A percentile compares a stretch with the other conserved stretches of the same genome.
Conservation (phyloP, 2,888 invertebrate genomes). For the Temnothorax unifasciatus region DNA sequence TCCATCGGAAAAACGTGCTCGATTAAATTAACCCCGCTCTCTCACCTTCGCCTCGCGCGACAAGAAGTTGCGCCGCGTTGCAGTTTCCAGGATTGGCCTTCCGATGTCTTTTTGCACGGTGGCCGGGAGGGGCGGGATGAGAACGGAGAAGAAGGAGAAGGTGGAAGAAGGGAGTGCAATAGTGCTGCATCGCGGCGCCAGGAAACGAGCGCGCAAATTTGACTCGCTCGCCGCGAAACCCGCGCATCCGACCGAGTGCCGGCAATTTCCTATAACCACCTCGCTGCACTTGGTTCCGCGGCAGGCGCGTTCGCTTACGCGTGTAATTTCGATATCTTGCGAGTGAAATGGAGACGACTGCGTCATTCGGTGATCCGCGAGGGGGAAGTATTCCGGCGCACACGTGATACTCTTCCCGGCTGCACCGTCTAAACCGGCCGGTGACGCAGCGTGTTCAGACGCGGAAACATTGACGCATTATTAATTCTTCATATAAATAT, state of each 20-base stretch:
- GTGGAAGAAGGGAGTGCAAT: neutral
- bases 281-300: conserved; percentile 59
- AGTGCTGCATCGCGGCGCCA: conserved; percentile 39
- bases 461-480: neutral
- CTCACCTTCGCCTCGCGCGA: conserved; percentile 41
- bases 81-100: conserved; percentile 61
- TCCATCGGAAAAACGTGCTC: conserved; percentile 36
- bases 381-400: neutral
- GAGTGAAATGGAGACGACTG: neutral
- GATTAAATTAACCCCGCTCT: conserved; percentile 42
- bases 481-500: neutral
- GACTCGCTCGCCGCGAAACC: conserved; percentile 51
- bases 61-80: conserved; percentile 61
- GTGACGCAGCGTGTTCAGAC: neutral
- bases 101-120: conserved; percentile 15
- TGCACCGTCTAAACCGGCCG: neutral
- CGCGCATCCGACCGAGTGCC: conserved; percentile 58
- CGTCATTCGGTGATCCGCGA: neutral
- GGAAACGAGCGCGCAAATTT: conserved; percentile 60
- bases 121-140: neutral
- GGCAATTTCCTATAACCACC: conserved; percentile 74
- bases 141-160: neutral
- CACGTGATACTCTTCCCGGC: neutral
- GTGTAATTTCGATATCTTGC: conserved; percentile 65
- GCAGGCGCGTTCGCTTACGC: conserved; percentile 60